A percentile compares a stretch with the other conserved stretches of the same genome.
Conservation (phyloP, 1,140 invertebrate genomes). For the Pomacea maculata region DNA sequence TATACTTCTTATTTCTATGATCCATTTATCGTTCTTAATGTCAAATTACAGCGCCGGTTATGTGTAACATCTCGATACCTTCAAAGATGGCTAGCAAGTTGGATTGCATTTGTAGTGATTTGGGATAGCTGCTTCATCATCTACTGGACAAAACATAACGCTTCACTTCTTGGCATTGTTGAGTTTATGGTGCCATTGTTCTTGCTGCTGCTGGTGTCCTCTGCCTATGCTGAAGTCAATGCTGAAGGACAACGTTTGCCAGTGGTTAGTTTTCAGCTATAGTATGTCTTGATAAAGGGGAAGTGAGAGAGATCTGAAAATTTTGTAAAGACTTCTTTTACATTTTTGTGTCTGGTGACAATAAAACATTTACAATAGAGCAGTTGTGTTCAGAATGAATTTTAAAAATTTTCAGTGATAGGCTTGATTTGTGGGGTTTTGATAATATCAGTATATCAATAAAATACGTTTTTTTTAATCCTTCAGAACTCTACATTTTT, state of each 20-base stretch:
- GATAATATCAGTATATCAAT: too few relatives aligned
- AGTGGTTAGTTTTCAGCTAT: conserved; percentile 44
- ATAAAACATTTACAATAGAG: too few relatives aligned
- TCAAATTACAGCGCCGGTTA: conserved; percentile 52
- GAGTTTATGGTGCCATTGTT: conserved; percentile 62
- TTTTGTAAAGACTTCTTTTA: too few relatives aligned
- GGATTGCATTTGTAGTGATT: conserved; percentile 58
- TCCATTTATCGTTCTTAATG: background rate
- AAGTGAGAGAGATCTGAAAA: background rate
- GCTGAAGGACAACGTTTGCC: conserved; percentile 61
- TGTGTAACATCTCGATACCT: conserved; percentile 57
- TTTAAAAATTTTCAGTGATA: too few relatives aligned
- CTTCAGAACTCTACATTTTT: too few relatives aligned
- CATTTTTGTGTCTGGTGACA: too few relatives aligned
- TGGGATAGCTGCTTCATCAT: conserved; percentile 58
- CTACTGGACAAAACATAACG: conserved; percentile 51
- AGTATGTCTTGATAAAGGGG: conserved; percentile 2
- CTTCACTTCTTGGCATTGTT: conserved; percentile 53
- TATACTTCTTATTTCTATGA: too few relatives aligned
- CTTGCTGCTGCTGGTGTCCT: conserved; percentile 57
- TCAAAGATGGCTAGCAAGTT: conserved; percentile 64
- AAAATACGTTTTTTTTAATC: too few relatives aligned
- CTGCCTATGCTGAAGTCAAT: conserved; percentile 65
- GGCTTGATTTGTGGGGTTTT: too few relatives aligned
- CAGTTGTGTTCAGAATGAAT: too few relatives aligned